These are phyloP conservation scores for Falcunculus frontatus DNA, from an alignment of 2,113 vertebrate genomes.

Conservation along the genomic window DNA sequence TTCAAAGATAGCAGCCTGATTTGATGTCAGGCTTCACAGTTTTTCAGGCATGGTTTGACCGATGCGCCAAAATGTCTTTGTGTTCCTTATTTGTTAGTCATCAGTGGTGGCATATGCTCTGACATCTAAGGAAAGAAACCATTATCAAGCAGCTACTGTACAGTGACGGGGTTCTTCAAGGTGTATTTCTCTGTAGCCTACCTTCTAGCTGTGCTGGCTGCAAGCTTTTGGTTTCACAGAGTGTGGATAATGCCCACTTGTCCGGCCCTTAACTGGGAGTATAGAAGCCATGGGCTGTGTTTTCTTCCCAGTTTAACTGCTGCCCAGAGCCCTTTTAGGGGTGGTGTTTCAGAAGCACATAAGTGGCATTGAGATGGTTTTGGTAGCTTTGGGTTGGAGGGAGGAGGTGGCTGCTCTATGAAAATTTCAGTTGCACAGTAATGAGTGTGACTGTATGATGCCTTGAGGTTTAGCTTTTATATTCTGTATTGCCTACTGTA, in stretches of 20 bases:
- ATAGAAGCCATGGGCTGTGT: neutral
- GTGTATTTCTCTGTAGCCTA: neutral
- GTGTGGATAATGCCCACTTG: neutral
- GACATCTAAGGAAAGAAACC: neutral
- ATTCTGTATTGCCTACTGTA: too few species aligned
- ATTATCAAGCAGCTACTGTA: neutral
- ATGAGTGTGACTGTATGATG: fast-evolving
- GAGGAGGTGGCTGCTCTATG: neutral
- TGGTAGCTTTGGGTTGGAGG: neutral
- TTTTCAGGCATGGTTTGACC: neutral
- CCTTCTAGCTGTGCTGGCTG: neutral
- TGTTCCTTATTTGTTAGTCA: conserved; percentile 3
- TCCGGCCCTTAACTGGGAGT: neutral
- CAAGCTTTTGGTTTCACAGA: neutral
- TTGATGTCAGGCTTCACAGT: neutral
- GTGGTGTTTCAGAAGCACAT: neutral
- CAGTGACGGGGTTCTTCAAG: neutral
- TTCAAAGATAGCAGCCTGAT: neutral
- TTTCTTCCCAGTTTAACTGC: neutral
- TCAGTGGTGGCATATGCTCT: neutral
- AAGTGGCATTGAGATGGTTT: neutral
- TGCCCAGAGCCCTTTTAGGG: neutral
- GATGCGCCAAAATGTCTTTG: neutral
- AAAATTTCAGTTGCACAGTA: neutral
- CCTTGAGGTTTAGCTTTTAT: too few species aligned